Conservation (phyloP, 2,888 invertebrate species). For the Craniophora ligustri region DNA sequence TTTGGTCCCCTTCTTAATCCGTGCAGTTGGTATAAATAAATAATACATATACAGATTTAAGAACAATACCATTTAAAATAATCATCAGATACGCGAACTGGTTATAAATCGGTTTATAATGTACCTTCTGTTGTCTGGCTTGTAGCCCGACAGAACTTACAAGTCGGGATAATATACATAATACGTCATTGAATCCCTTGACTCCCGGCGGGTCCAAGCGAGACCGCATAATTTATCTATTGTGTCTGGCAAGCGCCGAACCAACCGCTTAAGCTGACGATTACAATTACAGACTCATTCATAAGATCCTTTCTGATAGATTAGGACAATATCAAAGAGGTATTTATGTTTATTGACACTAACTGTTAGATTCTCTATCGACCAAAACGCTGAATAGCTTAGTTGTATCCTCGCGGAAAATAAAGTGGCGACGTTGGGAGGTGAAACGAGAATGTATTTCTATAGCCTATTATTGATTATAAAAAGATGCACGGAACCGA, state of each 20-base stretch:
- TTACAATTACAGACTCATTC: slow-evolving; percentile 50
- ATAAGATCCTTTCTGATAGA: slow-evolving; percentile 38
- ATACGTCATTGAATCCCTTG: slow-evolving; percentile 56
- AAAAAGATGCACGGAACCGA: slow-evolving; percentile 21
- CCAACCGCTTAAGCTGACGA: slow-evolving; percentile 45
- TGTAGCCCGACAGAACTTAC: slow-evolving; percentile 41
- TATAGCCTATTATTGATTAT: slow-evolving; percentile 5
- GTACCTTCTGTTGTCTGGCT: slow-evolving; percentile 30
- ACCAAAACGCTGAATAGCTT: slow-evolving; percentile 1
- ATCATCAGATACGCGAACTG: slow-evolving; percentile 7
- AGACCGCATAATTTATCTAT: slow-evolving; percentile 58
- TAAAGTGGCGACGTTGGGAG: background rate
- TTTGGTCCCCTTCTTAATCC: slow-evolving; percentile 46
- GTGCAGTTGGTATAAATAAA: slow-evolving; percentile 42
- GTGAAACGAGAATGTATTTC: slow-evolving; percentile 4
- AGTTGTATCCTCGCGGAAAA: background rate
- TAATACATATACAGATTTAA: slow-evolving; percentile 23
- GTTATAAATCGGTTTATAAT: slow-evolving; percentile 15
- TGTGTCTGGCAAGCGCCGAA: slow-evolving; percentile 46
- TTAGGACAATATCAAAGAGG: slow-evolving; percentile 29
- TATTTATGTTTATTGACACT: slow-evolving; percentile 15
- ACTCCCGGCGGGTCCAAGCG: slow-evolving; percentile 48
- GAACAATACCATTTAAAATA: slow-evolving; percentile 18
- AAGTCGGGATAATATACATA: slow-evolving; percentile 49
- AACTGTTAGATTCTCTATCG: slow-evolving; percentile 15